Evolutionary conservation across 2,888 invertebrate genomes (phyloP), one percentile per base, ranked within the genome.

Genomic region (Cantharis rufa): DNA sequence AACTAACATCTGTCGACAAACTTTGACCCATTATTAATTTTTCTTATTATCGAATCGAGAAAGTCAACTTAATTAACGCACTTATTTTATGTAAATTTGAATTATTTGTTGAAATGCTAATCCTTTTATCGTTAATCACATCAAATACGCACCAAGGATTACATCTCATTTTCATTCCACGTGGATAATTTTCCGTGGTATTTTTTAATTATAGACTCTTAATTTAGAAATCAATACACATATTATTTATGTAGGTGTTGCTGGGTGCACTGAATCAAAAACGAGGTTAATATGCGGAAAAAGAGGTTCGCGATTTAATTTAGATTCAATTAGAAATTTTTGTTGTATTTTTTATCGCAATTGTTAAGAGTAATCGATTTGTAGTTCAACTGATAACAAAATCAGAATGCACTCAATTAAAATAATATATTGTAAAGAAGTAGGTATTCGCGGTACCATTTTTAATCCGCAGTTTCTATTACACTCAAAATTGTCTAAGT

Each of bases 151-250:
- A 48, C 48, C 48, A n/a, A 48, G 13, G n/a, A 48, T 48, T 48
- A n/a, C n/a, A 48, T n/a, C 48, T n/a, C n/a, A n/a, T 48, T 48
- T 48, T 48, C 48, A n/a, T 48, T 48, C 48, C 48, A 48, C 7
- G 48, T 48, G 48, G 48, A n/a, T 66, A 66, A 66, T 66, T 66
- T 21, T 21, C 2, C n/a, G 64, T 66, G 64, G 11, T 66, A 66
- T n/a, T 21, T 64, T 66, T 66, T 66, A 66, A 66, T 66, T 66
- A 66, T 66, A 66, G 21, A 21, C 24, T 66, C 18, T 21, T 21
- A 66, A 66, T 66, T 66, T 66, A 66, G 64, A 66, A 66, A 66
- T 66, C 64, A 66, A 66, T 66, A 66, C 16, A 48, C 48, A 48
- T 24, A 24, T 24, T 48, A 21, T 66, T 21, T 21, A 66, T 66